Evolutionary conservation across 1,140 invertebrate genomes (phyloP), one percentile per base, ranked within the genome.

Genomic region (Drosophila dunni): DNA sequence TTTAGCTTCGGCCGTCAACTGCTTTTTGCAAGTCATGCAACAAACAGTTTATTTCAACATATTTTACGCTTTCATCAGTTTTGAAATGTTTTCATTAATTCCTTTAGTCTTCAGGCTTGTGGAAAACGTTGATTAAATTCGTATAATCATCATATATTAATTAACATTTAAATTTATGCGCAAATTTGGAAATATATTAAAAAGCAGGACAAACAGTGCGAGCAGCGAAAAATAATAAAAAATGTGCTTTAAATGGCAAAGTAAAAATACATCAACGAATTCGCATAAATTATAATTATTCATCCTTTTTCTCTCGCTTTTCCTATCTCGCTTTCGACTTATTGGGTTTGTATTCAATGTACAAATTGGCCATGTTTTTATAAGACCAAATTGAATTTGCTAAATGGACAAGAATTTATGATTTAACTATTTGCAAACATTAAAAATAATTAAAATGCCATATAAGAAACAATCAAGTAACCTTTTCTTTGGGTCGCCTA

Each of bases 381-480:
- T 45, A 15, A 20, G 38, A n/a, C 17, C 17, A 24, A 51, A 15
- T 44, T 44, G 10, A 44, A 44, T 44, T 44, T n/a, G 11, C 8
- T 36, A 48, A 48, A 61, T 61, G 15, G 50, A 7, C 20, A 15
- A 9, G 48, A 40, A 50, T 44, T 63, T 68, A 57, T 40, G 33
- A 54, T 46, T 68, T 75, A 69, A 50, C 58, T 63, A 63, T 70
- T 70, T 57, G 51, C 15, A 10, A 51, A 53, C 54, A 88, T 88
- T 81, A 79, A 82, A 86, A 82, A 79, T 77, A 86, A 88, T 88
- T 82, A 86, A 88, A 88, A 79, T 76, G 50, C 75, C 71, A 82
- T 79, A 78, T 81, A 85, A 72, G 82, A 63, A 65, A 68, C 17
- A 29, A 69, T 56, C 64, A 54, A 46, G 45, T 50, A 73, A 76